phyloP scores from a whole-genome alignment of 2,113 vertebrate species.

The Oncorhynchus nerka region DNA sequence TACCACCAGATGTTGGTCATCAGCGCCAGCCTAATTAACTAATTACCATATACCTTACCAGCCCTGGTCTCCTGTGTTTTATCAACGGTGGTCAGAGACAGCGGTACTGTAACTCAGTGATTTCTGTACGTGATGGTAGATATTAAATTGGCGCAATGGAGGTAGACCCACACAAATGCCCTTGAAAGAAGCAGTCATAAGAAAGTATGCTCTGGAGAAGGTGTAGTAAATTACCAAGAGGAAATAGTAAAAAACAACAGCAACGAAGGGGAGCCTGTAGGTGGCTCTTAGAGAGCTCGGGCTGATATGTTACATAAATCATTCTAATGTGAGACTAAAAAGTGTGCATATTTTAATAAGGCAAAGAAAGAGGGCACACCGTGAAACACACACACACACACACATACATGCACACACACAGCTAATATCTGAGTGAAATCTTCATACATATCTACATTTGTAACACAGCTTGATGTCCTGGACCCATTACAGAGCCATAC shows the following conservation, averaged over 20 bases:
- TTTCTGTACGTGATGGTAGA: conserved; percentile 16
- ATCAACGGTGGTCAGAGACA: not conserved
- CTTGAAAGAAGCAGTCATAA: conserved; percentile 66
- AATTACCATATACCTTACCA: not conserved
- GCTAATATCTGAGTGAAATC: not conserved
- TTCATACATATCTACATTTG: conserved; percentile 23
- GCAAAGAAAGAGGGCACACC: conserved; percentile 32
- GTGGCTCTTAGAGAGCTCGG: conserved; percentile 60
- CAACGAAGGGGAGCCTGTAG: conserved; percentile 64
- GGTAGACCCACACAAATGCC: conserved; percentile 51
- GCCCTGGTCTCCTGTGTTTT: not conserved
- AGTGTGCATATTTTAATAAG: conserved; percentile 69
- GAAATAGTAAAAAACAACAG: conserved; percentile 71
- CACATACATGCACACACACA: not conserved
- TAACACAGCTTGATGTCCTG: conserved; percentile 23
- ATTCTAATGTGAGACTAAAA: conserved; percentile 71
- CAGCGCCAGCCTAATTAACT: not conserved
- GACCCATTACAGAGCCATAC: conserved; percentile 8
- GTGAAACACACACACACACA: conserved; percentile 15
- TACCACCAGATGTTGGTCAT: not conserved
- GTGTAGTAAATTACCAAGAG: conserved; percentile 67
- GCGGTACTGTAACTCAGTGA: not conserved
- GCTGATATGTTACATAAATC: conserved; percentile 71
- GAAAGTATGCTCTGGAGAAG: conserved; percentile 60
- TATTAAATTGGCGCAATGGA: conserved; percentile 39